Evolutionary conservation across 2,797 vertebrate genomes (phyloP), one percentile per base, ranked within the genome.

Genomic region (Phrynocephalus forsythii): DNA sequence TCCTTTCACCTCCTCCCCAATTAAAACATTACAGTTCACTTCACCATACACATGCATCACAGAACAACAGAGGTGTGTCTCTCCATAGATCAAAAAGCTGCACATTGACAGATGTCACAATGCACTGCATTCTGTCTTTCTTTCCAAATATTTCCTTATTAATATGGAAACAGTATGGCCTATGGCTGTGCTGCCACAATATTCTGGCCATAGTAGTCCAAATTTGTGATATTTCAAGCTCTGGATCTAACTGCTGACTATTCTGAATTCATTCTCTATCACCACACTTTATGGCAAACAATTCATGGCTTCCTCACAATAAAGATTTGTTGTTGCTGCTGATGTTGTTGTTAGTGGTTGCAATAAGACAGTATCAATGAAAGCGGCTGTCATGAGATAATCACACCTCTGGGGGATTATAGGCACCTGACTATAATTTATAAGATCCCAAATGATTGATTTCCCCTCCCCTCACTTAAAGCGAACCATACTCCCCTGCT

Each of bases 341-440:
- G 50, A 2, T 56, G 60, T 20, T 16, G 60, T 63, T 63, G 60
- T 76, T 90, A 87, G 86, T 91, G 83, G 67, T 92, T 92, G 86
- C 90, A 90, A 75, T 89, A 89, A 92, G 92, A 93, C 92, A 92
- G 88, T 84, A 89, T 90, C 92, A 93, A 71, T 88, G 88, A 85
- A 94, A 93, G 75, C 77, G 82, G 83, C 88, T 95, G 90, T 84
- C 90, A 87, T 79, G 92, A 93, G 92, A 94, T 95, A 95, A 95
- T 95, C 92, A 93, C 92, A 87, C 92, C 95, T 95, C 94, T 92
- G 85, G 93, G 92, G 95, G 87, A 95, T 95, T 94, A 82, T 81
- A 93, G 90, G 87, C 90, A 93, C 93, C 95, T 94, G 94, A 85
- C 92, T 92, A 92, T 92, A 91, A 91, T 93, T 95, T 93, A 92